Conservation (phyloP, 1,140 invertebrate species). For the Philaenus spumarius region DNA sequence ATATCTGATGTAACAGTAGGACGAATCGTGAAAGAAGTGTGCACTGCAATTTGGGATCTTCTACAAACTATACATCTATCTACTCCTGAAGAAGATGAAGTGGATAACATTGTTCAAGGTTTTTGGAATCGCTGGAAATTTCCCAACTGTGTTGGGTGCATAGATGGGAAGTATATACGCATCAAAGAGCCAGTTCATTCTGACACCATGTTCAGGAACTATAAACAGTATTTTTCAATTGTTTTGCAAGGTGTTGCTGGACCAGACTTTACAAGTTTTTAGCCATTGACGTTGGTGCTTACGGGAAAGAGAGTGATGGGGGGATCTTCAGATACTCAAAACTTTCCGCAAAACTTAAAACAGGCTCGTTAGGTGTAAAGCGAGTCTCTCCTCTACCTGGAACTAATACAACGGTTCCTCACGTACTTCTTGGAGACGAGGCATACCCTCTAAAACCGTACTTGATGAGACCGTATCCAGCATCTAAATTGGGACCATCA, state of each 20-base stretch:
- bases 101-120: neutral
- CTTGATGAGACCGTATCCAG: too few relatives aligned
- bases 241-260: constrained; percentile 43
- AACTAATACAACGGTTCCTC: neutral
- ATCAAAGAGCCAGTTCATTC: constrained; percentile 35
- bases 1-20: constrained; percentile 20
- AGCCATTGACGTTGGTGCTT: constrained; percentile 40
- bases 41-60: constrained; percentile 15
- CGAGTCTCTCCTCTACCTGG: neutral
- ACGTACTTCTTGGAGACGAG: neutral
- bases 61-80: constrained; percentile 3
- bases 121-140: constrained; percentile 21
- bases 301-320: constrained; percentile 39
- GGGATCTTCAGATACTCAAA: constrained; percentile 3
- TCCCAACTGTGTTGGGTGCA: too few relatives aligned
- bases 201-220: constrained; percentile 40
- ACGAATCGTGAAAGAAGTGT: constrained; percentile 20
- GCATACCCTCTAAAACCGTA: too few relatives aligned
- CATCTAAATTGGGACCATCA: too few relatives aligned
- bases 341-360: neutral
- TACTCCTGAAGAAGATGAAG: neutral
- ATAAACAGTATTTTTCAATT: too few relatives aligned
- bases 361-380: neutral
- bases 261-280: constrained; percentile 42
- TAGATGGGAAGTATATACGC: too few relatives aligned